These are phyloP conservation scores for Coelopa frigida DNA, from an alignment of 1,140 invertebrate genomes.

Conservation along the genomic window DNA sequence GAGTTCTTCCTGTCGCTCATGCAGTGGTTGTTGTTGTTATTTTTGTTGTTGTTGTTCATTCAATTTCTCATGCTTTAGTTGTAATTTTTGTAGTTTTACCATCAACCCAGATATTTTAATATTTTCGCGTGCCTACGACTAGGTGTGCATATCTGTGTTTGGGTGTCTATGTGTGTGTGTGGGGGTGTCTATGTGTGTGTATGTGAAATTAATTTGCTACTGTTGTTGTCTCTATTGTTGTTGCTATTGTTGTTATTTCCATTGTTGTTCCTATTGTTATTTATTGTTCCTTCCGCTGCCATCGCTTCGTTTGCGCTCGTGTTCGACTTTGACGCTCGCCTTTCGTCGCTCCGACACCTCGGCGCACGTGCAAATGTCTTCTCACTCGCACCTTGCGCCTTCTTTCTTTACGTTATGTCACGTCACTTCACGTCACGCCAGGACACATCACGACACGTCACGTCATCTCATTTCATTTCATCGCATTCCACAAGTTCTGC, in stretches of 20 bases:
- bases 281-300: neutral
- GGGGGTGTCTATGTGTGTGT: neutral
- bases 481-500: too few species aligned
- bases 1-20: neutral
- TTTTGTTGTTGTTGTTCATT: neutral
- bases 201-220: neutral
- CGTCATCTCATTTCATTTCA: too few species aligned
- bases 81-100: neutral
- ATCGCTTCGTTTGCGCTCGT: neutral
- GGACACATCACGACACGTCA: too few species aligned
- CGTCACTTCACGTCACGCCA: too few species aligned
- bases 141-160: neutral
- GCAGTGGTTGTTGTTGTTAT: neutral
- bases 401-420: too few species aligned
- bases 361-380: too few species aligned
- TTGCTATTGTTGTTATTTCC: neutral
- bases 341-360: too few species aligned
- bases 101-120: too few species aligned
- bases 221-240: neutral
- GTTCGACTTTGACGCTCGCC: too few species aligned
- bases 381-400: too few species aligned
- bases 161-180: neutral
- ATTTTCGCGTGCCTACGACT: too few species aligned
- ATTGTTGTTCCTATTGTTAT: neutral
- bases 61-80: neutral